Percentiles rank a stretch among this genome's conserved stretches.
Conservation (phyloP, 1,140 invertebrate species). For the Steinernema khuongi region DNA sequence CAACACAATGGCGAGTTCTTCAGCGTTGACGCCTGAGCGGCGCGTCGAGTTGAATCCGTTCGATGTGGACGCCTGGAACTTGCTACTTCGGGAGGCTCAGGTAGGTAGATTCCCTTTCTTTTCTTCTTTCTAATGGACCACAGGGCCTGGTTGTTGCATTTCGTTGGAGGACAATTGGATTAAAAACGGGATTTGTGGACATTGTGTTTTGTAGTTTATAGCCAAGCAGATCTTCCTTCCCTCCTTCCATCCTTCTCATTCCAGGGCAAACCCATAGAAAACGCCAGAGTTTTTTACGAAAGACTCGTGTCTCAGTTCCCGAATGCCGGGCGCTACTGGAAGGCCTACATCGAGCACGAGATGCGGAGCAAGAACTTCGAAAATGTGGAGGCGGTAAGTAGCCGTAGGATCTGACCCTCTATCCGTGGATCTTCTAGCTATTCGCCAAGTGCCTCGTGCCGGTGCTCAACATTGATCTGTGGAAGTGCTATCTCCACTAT, state of each 20-base stretch:
- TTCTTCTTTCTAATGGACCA: no score
- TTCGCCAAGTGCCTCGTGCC: conserved; percentile 96
- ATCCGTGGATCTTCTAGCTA: conserved; percentile 65
- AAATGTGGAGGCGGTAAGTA: conserved; percentile 93
- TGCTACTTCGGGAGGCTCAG: conserved; percentile 79
- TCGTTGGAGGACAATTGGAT: no score
- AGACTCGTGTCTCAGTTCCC: conserved; percentile 85
- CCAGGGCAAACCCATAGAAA: conserved; percentile 79
- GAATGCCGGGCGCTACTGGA: conserved; percentile 93
- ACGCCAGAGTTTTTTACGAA: conserved; percentile 85
- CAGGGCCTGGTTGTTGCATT: neutral
- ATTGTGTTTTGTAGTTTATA: conserved; percentile 18
- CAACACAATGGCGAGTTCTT: conserved; percentile 17
- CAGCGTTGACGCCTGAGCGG: conserved; percentile 32
- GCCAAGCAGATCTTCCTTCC: no score
- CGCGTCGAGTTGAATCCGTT: conserved; percentile 67
- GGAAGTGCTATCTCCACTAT: conserved; percentile 94
- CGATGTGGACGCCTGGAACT: conserved; percentile 92
- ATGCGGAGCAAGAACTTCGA: conserved; percentile 91
- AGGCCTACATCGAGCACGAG: conserved; percentile 99
- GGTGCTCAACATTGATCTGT: conserved; percentile 89
- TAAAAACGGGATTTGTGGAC: neutral
- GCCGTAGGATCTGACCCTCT: conserved; percentile 17
- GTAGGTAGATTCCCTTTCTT: conserved; percentile 47
- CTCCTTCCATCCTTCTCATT: neutral